Percentiles rank a stretch among this genome's conserved stretches.
Evolutionary conservation across 2,797 vertebrate genomes (phyloP).

Genomic region (Momotus momota): DNA sequence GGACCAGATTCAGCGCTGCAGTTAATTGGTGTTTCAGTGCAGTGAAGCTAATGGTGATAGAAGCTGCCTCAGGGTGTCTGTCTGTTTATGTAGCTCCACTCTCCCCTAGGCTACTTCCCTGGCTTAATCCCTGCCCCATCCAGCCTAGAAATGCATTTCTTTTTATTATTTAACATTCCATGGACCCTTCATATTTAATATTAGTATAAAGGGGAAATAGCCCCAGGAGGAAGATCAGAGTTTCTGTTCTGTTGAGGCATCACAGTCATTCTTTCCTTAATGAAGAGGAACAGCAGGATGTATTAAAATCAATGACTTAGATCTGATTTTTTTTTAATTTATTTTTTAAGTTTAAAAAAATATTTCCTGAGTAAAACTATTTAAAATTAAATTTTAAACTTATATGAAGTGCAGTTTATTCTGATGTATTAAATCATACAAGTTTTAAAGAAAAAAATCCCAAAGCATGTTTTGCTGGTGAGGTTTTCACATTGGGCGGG

Average conservation of each 20-base stretch:
- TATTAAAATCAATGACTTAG: slow-evolving; percentile 56
- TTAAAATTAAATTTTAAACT: slow-evolving; percentile 28
- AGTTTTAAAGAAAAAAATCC: neutral
- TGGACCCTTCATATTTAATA: slow-evolving; percentile 56
- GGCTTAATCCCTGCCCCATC: slow-evolving; percentile 21
- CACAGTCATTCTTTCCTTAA: slow-evolving; percentile 42
- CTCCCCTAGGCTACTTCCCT: neutral
- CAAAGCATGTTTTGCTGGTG: neutral
- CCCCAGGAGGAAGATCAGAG: slow-evolving; percentile 61
- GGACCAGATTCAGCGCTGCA: neutral
- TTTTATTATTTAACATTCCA: slow-evolving; percentile 25
- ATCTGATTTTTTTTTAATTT: slow-evolving; percentile 8
- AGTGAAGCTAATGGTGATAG: neutral
- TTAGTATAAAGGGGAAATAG: slow-evolving; percentile 31
- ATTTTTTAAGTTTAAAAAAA: neutral
- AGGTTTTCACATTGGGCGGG: neutral
- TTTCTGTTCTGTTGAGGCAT: slow-evolving; percentile 46
- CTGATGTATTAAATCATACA: slow-evolving; percentile 7
- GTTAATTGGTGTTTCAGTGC: neutral
- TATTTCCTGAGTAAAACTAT: slow-evolving; percentile 1
- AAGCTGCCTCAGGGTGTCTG: neutral
- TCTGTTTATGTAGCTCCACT: neutral
- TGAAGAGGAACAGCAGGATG: slow-evolving; percentile 59
- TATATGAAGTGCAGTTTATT: neutral
- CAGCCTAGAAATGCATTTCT: slow-evolving; percentile 16